These are phyloP conservation scores for Ceratosolen fusciceps DNA, from an alignment of 1,140 invertebrate species.

Conservation along the genomic window DNA sequence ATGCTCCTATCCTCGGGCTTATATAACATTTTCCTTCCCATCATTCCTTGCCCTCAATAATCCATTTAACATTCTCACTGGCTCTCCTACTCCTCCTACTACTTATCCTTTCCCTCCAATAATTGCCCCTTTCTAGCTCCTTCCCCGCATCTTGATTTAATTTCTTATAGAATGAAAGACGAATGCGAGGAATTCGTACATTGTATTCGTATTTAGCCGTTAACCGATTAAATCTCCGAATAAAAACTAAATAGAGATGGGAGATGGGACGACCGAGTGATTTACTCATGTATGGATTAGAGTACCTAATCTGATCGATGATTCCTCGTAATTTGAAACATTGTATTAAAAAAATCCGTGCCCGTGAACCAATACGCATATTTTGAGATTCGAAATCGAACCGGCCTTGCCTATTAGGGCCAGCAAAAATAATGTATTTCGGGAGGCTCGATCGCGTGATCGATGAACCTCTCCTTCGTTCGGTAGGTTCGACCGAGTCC, in stretches of 20 bases:
- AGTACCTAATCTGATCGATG: conserved; percentile 26
- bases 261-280: not conserved
- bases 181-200: not conserved
- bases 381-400: conserved; percentile 7
- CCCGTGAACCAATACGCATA: conserved; percentile 15
- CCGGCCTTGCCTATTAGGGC: conserved; percentile 1
- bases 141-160: no score
- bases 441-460: conserved; percentile 11
- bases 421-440: not conserved
- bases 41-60: not conserved
- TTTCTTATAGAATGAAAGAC: no score
- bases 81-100: no score
- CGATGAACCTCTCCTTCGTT: conserved; percentile 1
- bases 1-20: no score
- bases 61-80: no score
- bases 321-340: conserved; percentile 21
- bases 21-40: not conserved
- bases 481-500: no score
- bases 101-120: no score
- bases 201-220: conserved; percentile 7
- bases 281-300: conserved; percentile 21
- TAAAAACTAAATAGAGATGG: not conserved
- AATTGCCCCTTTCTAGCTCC: no score
- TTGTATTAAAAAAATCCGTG: conserved; percentile 15
- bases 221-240: not conserved